A percentile compares a stretch with the other conserved stretches of the same genome.
Conservation (phyloP, 1,140 invertebrate genomes). For the Doryteuthis pealeii region DNA sequence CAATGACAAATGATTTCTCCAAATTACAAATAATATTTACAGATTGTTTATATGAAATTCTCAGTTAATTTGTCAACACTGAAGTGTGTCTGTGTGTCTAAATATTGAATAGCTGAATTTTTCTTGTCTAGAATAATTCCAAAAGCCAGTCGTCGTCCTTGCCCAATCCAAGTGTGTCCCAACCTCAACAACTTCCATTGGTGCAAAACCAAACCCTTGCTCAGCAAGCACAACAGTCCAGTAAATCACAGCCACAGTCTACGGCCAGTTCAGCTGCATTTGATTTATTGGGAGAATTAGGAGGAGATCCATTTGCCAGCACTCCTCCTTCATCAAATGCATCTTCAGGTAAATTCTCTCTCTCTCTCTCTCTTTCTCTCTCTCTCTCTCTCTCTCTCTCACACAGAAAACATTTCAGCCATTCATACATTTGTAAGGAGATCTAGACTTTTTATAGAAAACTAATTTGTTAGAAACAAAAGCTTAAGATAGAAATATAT, state of each 20-base stretch:
- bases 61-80: no score
- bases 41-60: no score
- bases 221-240: conserved; percentile 24
- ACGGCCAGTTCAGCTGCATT: conserved; percentile 29
- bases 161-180: neutral
- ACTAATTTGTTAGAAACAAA: neutral
- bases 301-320: conserved; percentile 44
- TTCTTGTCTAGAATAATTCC: neutral
- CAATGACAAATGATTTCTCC: no score
- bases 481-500: neutral
- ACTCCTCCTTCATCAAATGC: conserved; percentile 29
- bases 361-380: no score
- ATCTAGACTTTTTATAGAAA: conserved; percentile 12
- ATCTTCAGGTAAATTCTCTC: conserved; percentile 13
- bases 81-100: no score
- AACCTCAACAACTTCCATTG: conserved; percentile 17
- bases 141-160: neutral
- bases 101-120: no score
- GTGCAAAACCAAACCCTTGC: neutral
- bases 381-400: no score
- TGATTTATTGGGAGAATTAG: conserved; percentile 45
- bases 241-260: conserved; percentile 24
- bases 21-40: no score
- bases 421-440: conserved; percentile 1
- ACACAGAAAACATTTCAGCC: no score